These are phyloP conservation scores for Temnothorax ravouxi DNA, from an alignment of 2,888 invertebrate species.

Conservation along the genomic window DNA sequence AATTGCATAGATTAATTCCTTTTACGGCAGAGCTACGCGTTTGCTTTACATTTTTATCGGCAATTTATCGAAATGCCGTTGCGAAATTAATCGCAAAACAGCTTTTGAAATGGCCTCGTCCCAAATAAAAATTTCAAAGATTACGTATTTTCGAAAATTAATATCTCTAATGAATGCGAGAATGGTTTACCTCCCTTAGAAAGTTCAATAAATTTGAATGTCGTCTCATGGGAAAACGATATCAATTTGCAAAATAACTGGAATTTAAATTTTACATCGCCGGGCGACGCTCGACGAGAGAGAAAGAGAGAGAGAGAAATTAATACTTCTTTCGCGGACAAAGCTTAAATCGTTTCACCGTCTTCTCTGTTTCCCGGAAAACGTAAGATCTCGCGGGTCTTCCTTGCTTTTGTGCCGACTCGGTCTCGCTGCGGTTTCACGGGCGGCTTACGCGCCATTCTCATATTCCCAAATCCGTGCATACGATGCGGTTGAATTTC, in stretches of 20 bases:
- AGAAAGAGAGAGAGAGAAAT: constrained; percentile 14
- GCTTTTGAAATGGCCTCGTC: background rate
- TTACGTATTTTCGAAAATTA: background rate
- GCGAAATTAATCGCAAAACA: background rate
- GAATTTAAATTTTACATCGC: background rate
- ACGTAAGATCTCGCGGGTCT: constrained; percentile 46
- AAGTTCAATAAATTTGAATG: background rate
- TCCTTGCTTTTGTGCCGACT: constrained; percentile 53
- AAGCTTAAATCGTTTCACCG: constrained; percentile 25
- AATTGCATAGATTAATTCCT: constrained; percentile 34
- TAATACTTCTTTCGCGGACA: constrained; percentile 18
- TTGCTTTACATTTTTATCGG: constrained; percentile 16
- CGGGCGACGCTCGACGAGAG: background rate
- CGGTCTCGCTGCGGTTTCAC: constrained; percentile 38
- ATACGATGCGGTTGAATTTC: constrained; percentile 72
- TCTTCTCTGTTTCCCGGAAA: constrained; percentile 36
- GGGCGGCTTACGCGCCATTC: constrained; percentile 64
- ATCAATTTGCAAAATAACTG: constrained; percentile 14
- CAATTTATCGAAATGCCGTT: background rate
- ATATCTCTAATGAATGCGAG: background rate
- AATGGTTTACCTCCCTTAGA: background rate
- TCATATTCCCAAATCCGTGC: constrained; percentile 67
- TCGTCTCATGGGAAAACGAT: background rate
- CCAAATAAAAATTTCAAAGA: background rate
- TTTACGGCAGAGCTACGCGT: background rate